phyloP scores from a whole-genome alignment of 2,113 vertebrate species.

The Gobius niger region DNA sequence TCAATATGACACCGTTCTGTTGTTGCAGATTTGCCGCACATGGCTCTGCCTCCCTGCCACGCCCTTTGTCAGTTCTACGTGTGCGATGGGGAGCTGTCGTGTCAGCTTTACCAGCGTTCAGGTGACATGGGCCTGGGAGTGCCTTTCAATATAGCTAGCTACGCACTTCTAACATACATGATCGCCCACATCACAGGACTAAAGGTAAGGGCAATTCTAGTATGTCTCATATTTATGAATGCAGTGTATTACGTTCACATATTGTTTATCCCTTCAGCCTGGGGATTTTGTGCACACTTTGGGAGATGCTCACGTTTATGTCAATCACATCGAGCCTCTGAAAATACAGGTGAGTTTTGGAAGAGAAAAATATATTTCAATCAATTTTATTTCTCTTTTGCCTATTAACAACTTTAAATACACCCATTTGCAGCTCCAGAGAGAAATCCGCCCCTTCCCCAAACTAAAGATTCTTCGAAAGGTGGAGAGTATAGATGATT shows the following conservation, averaged over 20 bases:
- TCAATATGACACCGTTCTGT: neutral
- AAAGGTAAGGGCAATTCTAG: slow-evolving; percentile 73
- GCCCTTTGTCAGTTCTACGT: slow-evolving; percentile 97
- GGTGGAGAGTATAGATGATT: slow-evolving; percentile 86
- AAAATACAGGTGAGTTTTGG: slow-evolving; percentile 83
- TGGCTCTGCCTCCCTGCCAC: slow-evolving; percentile 96
- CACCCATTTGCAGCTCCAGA: slow-evolving; percentile 81
- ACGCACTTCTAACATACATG: slow-evolving; percentile 95
- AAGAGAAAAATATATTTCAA: fast-evolving
- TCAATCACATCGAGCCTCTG: slow-evolving; percentile 90
- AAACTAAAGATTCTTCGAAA: slow-evolving; percentile 88
- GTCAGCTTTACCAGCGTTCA: slow-evolving; percentile 95
- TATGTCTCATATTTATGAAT: neutral
- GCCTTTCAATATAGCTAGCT: slow-evolving; percentile 98
- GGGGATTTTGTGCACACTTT: slow-evolving; percentile 95
- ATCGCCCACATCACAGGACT: slow-evolving; percentile 93
- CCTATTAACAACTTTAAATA: neutral
- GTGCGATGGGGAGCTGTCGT: slow-evolving; percentile 88
- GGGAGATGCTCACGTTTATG: slow-evolving; percentile 93
- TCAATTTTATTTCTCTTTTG: neutral
- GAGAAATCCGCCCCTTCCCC: slow-evolving; percentile 90
- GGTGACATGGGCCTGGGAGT: slow-evolving; percentile 97
- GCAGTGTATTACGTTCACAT: neutral
- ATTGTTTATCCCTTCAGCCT: slow-evolving; percentile 69
- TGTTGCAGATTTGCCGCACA: slow-evolving; percentile 84